Conservation (phyloP, 2,888 invertebrate species). For the Tigriopus californicus region DNA sequence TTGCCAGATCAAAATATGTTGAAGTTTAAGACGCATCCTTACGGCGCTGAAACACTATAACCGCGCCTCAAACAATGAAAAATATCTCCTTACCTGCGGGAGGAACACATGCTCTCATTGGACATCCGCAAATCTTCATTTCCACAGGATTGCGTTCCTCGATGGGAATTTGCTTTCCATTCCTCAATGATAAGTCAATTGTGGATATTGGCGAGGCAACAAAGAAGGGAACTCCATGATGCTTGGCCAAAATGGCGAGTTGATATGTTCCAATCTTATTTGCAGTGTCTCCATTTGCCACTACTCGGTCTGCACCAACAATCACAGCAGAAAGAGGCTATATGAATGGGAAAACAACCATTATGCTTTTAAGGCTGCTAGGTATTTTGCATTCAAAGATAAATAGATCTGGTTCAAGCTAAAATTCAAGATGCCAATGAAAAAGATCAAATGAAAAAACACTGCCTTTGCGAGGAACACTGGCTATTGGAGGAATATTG, state of each 20-base stretch:
- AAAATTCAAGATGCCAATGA: too few relatives aligned
- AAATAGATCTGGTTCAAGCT: too few relatives aligned
- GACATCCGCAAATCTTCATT: conserved; percentile 40
- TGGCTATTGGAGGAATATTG: too few relatives aligned
- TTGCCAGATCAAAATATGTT: too few relatives aligned
- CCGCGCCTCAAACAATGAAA: too few relatives aligned
- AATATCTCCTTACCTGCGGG: conserved; percentile 21
- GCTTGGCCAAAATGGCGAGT: conserved; percentile 65
- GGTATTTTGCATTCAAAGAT: background rate
- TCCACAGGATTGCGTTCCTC: conserved; percentile 81
- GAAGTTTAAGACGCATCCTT: too few relatives aligned
- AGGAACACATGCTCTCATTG: conserved; percentile 18
- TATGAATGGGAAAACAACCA: conserved; percentile 37
- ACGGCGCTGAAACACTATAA: too few relatives aligned
- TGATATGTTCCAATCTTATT: conserved; percentile 97
- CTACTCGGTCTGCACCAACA: conserved; percentile 64
- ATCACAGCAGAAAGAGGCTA: conserved; percentile 82
- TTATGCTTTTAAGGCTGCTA: background rate
- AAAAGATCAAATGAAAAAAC: too few relatives aligned
- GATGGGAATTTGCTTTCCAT: conserved; percentile 71
- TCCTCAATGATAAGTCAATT: conserved; percentile 38
- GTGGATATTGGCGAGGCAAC: conserved; percentile 73
- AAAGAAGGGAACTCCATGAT: conserved; percentile 58
- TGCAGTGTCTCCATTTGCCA: conserved; percentile 91
- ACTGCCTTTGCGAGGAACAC: too few relatives aligned